Evolutionary conservation across 1,140 invertebrate species (phyloP), one percentile per base, ranked within the genome.

Genomic region (Bilobella aurantiaca): DNA sequence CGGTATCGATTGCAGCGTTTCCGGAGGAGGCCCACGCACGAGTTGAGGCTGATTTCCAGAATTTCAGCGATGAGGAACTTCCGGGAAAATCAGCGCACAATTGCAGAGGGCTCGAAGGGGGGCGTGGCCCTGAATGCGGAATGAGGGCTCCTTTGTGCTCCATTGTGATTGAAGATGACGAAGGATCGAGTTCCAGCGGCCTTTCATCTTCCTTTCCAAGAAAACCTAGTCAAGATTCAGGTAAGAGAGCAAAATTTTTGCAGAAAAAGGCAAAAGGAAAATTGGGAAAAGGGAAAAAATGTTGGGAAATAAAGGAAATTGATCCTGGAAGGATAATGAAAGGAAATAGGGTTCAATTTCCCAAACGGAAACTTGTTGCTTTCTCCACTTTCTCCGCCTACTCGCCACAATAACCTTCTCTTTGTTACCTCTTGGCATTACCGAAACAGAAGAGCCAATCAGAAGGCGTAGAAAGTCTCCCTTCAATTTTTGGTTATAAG

Each of bases 141-240:
- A n/a, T n/a, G n/a, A n/a, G 46, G 42, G 18, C 34, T 30, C 42
- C 61, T 5, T 29, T 62, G 14, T 47, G 61, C 28, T 49, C 61
- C 18, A 37, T 30, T 57, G 47, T 32, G 21, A 30, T 30, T 57
- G 56, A 25, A 21, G 57, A 34, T n/a, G 31, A 25, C 31, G 56
- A 58, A 42, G 37, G 59, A 32, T 58, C 56, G 1, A 32, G 57
- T 16, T n/a, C n/a, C n/a, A 47, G 32, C 16, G 23, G 30, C 16
- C 23, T 56, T 42, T 18, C 25, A 21, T 46, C 65, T 27, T 25
- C 46, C 12, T 69, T 65, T 42, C 67, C 70, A 5, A 59, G 70
- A n/a, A 71, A 71, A 60, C 64, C 67, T 25, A 71, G 70, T 59
- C 70, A 71, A 64, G 70, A 71, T 63, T 71, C 70, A 30, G 70